These are phyloP conservation scores for Bolborhynchus lineola DNA, from an alignment of 2,113 vertebrate species.

Conservation along the genomic window DNA sequence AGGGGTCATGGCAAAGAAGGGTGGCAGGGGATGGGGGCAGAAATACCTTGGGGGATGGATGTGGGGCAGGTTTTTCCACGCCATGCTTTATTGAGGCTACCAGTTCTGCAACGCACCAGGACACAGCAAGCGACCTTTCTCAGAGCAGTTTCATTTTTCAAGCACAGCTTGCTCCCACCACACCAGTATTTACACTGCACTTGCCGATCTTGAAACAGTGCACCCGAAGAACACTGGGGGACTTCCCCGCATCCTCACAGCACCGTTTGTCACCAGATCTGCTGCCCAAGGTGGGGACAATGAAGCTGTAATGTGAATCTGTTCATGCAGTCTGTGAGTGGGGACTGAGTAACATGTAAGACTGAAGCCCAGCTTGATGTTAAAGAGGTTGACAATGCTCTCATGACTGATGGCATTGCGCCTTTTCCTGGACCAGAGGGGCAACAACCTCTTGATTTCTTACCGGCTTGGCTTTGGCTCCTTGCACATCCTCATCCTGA, in stretches of 20 bases:
- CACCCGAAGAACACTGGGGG: not conserved
- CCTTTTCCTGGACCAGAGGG: not conserved
- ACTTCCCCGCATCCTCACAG: not conserved
- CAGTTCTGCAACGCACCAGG: not conserved
- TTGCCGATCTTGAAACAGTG: not conserved
- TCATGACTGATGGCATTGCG: rapidly evolving
- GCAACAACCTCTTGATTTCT: not conserved
- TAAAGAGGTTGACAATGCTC: not conserved
- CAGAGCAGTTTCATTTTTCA: constrained; percentile 9
- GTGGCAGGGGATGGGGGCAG: rapidly evolving
- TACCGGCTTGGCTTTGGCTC: not conserved
- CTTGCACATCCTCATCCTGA: not conserved
- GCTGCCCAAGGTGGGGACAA: not conserved
- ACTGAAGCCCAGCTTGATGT: not conserved
- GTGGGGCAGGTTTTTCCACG: not conserved
- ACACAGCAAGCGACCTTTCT: not conserved
- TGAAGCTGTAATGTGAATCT: not conserved
- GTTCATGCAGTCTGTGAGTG: not conserved
- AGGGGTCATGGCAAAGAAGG: not conserved
- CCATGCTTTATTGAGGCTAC: not conserved
- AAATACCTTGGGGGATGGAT: not conserved
- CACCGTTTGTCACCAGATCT: not conserved
- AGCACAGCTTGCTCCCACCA: not conserved
- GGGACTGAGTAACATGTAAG: not conserved
- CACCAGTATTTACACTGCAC: not conserved